Conservation (phyloP, 2,113 vertebrate genomes). For the Barbus barbus region DNA sequence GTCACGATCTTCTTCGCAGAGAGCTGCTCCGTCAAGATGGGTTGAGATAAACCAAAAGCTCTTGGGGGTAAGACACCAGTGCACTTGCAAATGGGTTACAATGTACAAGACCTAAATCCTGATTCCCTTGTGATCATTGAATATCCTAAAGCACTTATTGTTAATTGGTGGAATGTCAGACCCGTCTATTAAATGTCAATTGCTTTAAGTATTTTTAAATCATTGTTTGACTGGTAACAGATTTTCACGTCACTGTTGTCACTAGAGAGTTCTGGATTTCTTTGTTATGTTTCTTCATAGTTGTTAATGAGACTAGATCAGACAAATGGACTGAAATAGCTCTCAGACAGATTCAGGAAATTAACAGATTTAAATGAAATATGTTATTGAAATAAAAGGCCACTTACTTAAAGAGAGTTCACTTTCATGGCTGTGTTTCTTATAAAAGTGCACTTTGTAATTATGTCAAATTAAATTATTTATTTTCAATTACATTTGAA, state of each 20-base stretch:
- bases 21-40: conserved; percentile 19
- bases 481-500: too few relatives aligned
- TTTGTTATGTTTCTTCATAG: conserved; percentile 4
- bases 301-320: background rate
- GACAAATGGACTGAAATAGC: background rate
- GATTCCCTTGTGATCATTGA: conserved; percentile 9
- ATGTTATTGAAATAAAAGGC: too few relatives aligned
- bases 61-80: conserved; percentile 15
- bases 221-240: conserved; percentile 26
- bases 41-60: conserved; percentile 28
- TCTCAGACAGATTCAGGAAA: background rate
- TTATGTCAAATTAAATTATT: too few relatives aligned
- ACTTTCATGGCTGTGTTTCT: too few relatives aligned
- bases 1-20: conserved; percentile 21
- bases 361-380: background rate
- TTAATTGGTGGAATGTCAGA: conserved; percentile 38
- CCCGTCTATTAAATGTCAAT: conserved; percentile 29
- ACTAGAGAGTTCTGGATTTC: background rate
- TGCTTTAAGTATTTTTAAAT: conserved; percentile 41
- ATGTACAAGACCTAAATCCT: conserved; percentile 38
- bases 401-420: too few relatives aligned
- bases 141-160: conserved; percentile 37
- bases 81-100: conserved; percentile 41
- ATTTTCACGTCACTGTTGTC: background rate
- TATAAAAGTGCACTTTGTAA: too few relatives aligned